Conservation (phyloP, 30 jellyfish, hydroid and myxozoan genomes). For the Cassiopea andromeda region DNA sequence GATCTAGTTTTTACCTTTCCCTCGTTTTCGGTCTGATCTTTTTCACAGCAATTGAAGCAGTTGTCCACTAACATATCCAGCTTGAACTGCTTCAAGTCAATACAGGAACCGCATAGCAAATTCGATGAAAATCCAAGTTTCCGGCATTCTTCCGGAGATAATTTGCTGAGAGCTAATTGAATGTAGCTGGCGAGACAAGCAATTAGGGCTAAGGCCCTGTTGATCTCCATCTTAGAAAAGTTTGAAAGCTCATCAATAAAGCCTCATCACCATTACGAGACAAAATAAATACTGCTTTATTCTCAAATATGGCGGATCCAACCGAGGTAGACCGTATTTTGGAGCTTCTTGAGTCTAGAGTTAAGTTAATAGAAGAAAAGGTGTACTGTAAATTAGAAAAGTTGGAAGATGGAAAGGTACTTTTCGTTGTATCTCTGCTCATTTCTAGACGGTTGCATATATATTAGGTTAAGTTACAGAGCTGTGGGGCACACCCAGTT, state of each 20-base stretch:
- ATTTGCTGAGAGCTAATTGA: slow-evolving; percentile 44
- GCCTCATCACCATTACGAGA: slow-evolving; percentile 28
- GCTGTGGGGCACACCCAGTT: neutral
- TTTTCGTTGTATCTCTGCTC: neutral
- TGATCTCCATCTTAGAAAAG: slow-evolving; percentile 32
- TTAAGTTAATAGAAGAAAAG: slow-evolving; percentile 31
- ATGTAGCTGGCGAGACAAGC: slow-evolving; percentile 52
- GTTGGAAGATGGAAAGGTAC: slow-evolving; percentile 51
- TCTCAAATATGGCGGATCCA: slow-evolving; percentile 26
- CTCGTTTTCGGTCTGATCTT: slow-evolving; percentile 88
- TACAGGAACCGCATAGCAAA: slow-evolving; percentile 90
- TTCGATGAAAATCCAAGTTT: slow-evolving; percentile 85
- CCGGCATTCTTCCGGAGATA: slow-evolving; percentile 85
- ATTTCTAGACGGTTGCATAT: neutral
- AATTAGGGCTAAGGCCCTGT: slow-evolving; percentile 27
- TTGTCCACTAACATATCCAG: slow-evolving; percentile 62
- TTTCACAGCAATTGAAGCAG: slow-evolving; percentile 87
- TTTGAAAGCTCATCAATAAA: neutral
- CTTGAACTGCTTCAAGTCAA: slow-evolving; percentile 84
- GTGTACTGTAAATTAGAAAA: slow-evolving; percentile 26
- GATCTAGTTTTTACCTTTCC: slow-evolving; percentile 45
- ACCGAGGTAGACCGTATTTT: slow-evolving; percentile 11
- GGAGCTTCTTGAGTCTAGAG: slow-evolving; percentile 37
- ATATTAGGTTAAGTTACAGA: neutral
- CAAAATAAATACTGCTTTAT: neutral